Conservation (phyloP, 2,113 vertebrate genomes). For the Ciconia boyciana region DNA sequence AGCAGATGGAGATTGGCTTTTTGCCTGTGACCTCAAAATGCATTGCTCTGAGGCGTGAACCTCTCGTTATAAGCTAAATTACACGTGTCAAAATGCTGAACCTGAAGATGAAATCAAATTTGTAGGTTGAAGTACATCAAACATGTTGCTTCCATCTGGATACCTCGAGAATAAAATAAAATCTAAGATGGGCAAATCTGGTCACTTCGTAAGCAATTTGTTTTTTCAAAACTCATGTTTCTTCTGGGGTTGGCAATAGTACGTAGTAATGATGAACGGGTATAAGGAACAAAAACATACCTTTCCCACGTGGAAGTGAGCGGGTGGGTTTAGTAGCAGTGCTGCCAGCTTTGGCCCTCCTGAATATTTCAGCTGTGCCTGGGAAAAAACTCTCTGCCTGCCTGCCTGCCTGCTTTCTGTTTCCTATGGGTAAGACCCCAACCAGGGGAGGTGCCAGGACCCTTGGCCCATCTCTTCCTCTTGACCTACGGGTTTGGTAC, state of each 20-base stretch:
- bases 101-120: conserved; percentile 12
- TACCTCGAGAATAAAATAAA: neutral
- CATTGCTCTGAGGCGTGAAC: neutral
- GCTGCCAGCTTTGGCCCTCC: neutral
- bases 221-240: neutral
- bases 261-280: neutral
- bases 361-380: neutral
- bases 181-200: neutral
- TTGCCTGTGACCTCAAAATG: neutral
- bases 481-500: neutral
- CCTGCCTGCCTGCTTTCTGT: neutral
- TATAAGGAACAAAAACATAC: neutral
- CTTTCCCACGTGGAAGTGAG: neutral
- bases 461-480: neutral
- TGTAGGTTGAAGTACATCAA: neutral
- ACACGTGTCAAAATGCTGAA: neutral
- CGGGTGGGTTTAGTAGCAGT: neutral
- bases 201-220: neutral
- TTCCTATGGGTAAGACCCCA: neutral
- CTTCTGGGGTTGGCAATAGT: neutral
- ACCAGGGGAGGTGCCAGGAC: rapidly evolving
- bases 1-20: neutral
- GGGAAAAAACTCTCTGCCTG: neutral
- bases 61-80: neutral
- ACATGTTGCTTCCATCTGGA: neutral